A percentile compares a stretch with the other conserved stretches of the same genome.
phyloP scores from a whole-genome alignment of 2,888 invertebrate species.

The Saturnia pavonia region DNA sequence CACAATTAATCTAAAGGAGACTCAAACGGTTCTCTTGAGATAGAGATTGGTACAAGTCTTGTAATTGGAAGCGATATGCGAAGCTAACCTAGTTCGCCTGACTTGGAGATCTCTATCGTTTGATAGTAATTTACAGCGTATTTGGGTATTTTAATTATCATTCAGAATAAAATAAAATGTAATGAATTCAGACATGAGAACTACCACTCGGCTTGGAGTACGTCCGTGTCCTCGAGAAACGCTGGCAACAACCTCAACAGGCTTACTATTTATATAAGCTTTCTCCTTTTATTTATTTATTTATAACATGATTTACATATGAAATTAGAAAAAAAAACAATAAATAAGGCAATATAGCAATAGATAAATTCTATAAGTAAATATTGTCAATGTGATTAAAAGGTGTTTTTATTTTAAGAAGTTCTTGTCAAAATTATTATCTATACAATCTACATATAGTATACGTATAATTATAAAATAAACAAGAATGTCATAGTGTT shows the following conservation, averaged over 20 bases:
- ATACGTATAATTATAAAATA: too few relatives aligned
- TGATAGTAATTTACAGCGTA: neutral
- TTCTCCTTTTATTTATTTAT: neutral
- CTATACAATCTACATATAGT: too few relatives aligned
- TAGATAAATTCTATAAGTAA: too few relatives aligned
- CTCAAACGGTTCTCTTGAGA: constrained; percentile 7
- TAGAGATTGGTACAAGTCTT: constrained; percentile 12
- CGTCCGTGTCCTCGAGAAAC: too few relatives aligned
- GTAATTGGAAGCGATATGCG: constrained; percentile 13
- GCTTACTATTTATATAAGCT: neutral
- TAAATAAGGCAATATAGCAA: too few relatives aligned
- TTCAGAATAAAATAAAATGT: neutral
- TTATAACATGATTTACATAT: too few relatives aligned
- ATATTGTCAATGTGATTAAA: too few relatives aligned
- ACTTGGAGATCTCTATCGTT: neutral
- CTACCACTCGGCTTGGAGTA: too few relatives aligned
- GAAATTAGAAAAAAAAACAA: too few relatives aligned
- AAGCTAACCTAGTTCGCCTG: neutral
- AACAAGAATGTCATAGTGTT: too few relatives aligned
- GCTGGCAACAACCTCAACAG: neutral
- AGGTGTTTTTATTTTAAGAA: too few relatives aligned
- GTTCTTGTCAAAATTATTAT: too few relatives aligned
- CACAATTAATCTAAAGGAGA: constrained; percentile 22
- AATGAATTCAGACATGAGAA: neutral
- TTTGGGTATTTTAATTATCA: neutral